Conservation (phyloP, 2,113 vertebrate genomes). For the Sarotherodon lohbergeri region DNA sequence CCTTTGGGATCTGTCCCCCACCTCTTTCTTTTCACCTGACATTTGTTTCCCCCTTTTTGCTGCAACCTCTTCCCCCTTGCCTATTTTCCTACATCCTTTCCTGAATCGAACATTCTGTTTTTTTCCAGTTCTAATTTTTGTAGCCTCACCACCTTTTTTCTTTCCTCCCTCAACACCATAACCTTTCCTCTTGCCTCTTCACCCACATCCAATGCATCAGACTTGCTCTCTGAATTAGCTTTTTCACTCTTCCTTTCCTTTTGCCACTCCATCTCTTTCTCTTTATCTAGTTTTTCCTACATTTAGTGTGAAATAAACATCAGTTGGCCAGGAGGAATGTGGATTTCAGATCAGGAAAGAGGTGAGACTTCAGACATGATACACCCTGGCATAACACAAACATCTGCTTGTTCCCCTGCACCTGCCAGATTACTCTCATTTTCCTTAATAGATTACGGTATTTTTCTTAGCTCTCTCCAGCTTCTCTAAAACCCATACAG, state of each 20-base stretch:
- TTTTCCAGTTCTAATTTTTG: not conserved
- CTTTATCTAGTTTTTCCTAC: not conserved
- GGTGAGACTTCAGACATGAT: slow-evolving; percentile 4
- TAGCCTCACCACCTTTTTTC: not conserved
- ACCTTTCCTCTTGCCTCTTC: not conserved
- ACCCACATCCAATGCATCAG: not conserved
- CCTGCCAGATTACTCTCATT: slow-evolving; percentile 14
- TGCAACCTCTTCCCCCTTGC: not conserved
- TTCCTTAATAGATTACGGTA: not conserved
- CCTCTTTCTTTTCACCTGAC: not conserved
- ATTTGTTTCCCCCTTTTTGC: not conserved
- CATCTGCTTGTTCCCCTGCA: slow-evolving; percentile 16
- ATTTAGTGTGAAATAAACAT: slow-evolving; percentile 6
- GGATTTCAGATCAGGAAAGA: slow-evolving; percentile 8
- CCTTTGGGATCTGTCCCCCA: slow-evolving; percentile 10
- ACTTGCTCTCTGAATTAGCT: not conserved
- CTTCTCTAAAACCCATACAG: not conserved
- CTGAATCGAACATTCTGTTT: not conserved
- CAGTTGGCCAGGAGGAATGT: not conserved
- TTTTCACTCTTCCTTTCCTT: not conserved
- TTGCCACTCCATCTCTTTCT: not conserved
- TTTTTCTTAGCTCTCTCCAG: not conserved
- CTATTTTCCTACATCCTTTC: not conserved
- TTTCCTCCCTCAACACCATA: not conserved
- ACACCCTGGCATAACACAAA: not conserved